These are phyloP conservation scores for Lycopodina hypogea DNA, from an alignment of 37 sponge, comb jelly and placozoan genomes.

Conservation along the genomic window DNA sequence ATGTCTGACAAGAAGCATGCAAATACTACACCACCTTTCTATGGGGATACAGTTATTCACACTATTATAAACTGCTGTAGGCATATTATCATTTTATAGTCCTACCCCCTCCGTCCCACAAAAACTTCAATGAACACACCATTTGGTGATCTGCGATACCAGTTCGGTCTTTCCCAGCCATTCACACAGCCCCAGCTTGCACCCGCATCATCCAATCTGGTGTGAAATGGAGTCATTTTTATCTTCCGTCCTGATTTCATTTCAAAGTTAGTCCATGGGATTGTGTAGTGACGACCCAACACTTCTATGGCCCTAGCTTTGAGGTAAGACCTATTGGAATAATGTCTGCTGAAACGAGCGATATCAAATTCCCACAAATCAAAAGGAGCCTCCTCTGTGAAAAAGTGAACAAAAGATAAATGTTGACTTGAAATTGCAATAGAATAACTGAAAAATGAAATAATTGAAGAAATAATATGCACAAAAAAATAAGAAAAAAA, in stretches of 20 bases:
- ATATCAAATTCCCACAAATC: conserved; percentile 52
- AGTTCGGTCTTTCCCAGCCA: conserved; percentile 86
- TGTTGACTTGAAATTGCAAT: no score
- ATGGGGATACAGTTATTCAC: no score
- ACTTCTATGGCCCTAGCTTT: conserved; percentile 24
- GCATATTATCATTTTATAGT: no score
- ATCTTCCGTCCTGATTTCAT: conserved; percentile 17
- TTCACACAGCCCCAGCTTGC: conserved; percentile 41
- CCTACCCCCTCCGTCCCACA: no score
- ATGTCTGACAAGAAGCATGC: no score
- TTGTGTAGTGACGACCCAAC: conserved; percentile 27
- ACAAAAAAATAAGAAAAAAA: neutral
- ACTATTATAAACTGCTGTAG: no score
- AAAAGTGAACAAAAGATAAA: neutral
- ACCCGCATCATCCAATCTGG: conserved; percentile 31
- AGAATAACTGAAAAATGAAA: no score
- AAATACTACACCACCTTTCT: no score
- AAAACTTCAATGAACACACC: no score
- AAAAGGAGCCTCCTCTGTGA: conserved; percentile 35
- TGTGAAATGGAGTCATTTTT: conserved; percentile 43
- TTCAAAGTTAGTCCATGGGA: conserved; percentile 46
- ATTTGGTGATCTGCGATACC: conserved; percentile 37
- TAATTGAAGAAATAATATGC: no score
- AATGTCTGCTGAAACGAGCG: conserved; percentile 27
- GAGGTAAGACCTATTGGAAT: conserved; percentile 22